phyloP scores from a whole-genome alignment of 2,888 invertebrate genomes.

The Opisthograptis luteolata region DNA sequence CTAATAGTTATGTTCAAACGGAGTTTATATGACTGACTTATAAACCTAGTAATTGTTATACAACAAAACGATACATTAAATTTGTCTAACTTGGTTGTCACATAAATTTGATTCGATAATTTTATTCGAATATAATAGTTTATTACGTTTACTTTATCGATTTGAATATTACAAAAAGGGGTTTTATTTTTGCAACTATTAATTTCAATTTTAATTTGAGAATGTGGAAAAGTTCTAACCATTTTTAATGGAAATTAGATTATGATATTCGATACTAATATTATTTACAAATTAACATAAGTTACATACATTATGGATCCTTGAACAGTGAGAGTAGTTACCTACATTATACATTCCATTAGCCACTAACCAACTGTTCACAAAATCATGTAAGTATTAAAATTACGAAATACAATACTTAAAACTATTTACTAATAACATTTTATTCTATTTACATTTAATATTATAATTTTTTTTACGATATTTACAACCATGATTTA shows the following conservation, averaged over 20 bases:
- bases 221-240: conserved; percentile 25
- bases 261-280: conserved; percentile 38
- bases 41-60: too few species aligned
- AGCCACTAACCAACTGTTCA: conserved; percentile 10
- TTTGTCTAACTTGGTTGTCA: too few species aligned
- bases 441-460: conserved; percentile 58
- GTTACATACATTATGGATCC: conserved; percentile 19
- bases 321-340: conserved; percentile 6
- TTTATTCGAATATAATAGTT: neutral
- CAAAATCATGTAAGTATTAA: conserved; percentile 5
- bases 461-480: conserved; percentile 44
- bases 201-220: neutral
- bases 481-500: conserved; percentile 80
- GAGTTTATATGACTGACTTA: too few species aligned
- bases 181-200: neutral
- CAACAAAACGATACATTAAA: too few species aligned
- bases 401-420: conserved; percentile 47
- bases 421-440: conserved; percentile 51
- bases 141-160: neutral
- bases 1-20: neutral
- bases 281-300: conserved; percentile 37
- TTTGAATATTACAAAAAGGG: conserved; percentile 1
- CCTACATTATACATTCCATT: neutral
- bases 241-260: conserved; percentile 48
- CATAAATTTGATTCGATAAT: neutral